Conservation (phyloP, 2,888 invertebrate species). For the Dasysyrphus tricinctus region DNA sequence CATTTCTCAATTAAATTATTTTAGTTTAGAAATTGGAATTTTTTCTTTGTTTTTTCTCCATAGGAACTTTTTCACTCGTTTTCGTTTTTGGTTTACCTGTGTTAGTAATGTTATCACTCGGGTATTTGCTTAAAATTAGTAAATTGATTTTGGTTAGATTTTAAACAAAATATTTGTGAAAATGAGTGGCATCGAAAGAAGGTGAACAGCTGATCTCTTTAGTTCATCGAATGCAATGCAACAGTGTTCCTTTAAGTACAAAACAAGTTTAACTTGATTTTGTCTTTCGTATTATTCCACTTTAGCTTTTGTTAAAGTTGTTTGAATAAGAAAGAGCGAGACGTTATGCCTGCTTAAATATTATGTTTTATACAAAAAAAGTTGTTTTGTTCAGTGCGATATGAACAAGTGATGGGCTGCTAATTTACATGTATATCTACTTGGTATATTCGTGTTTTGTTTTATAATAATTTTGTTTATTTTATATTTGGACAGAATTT, state of each 20-base stretch:
- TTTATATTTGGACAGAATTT: neutral
- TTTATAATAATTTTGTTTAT: neutral
- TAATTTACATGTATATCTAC: neutral
- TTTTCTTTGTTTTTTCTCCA: slow-evolving; percentile 29
- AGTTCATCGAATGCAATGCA: slow-evolving; percentile 10
- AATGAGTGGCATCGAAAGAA: slow-evolving; percentile 6
- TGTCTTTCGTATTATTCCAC: slow-evolving; percentile 3
- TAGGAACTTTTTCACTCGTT: neutral
- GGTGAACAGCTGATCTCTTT: slow-evolving; percentile 59
- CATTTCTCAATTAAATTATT: neutral
- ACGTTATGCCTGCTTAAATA: neutral
- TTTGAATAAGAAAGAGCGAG: slow-evolving; percentile 24
- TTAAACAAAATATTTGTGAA: neutral
- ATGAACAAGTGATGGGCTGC: slow-evolving; percentile 2
- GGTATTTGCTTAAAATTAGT: slow-evolving; percentile 29
- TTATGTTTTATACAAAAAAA: neutral
- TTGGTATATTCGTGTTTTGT: neutral
- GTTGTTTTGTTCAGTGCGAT: neutral
- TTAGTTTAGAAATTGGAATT: slow-evolving; percentile 17
- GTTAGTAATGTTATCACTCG: slow-evolving; percentile 40
- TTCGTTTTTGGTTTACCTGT: neutral
- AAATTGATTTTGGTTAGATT: slow-evolving; percentile 14
- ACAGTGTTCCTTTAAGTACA: neutral
- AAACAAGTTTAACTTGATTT: slow-evolving; percentile 61
- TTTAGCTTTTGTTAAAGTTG: neutral